Evolutionary conservation across 2,888 invertebrate species (phyloP).

Genomic region (Embidobia sp.): DNA sequence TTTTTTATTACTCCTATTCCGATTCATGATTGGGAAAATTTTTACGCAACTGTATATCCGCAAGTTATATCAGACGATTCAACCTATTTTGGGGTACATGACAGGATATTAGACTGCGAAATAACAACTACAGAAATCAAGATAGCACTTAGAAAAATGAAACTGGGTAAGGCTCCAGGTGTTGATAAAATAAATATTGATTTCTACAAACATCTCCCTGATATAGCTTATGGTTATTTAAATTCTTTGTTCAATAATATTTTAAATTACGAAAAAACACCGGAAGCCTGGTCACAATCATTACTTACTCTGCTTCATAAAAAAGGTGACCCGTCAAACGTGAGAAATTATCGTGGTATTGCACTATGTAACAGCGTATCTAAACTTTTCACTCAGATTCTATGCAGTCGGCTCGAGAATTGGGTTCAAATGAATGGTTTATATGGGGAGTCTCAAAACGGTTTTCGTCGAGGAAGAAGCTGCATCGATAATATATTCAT

Average conservation of each 20-base stretch:
- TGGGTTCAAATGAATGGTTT: background rate
- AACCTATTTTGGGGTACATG: background rate
- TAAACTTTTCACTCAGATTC: conserved; percentile 1
- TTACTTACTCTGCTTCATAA: background rate
- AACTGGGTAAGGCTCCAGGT: conserved; percentile 1
- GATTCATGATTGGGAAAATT: background rate
- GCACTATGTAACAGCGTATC: background rate
- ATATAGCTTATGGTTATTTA: background rate
- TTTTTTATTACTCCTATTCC: no score
- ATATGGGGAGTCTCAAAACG: background rate
- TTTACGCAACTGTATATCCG: conserved; percentile 1
- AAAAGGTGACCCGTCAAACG: background rate
- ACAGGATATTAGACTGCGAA: background rate
- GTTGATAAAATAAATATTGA: background rate
- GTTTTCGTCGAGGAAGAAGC: background rate
- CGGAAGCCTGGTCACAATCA: background rate
- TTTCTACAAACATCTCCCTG: conserved; percentile 3
- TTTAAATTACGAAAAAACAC: conserved; percentile 2
- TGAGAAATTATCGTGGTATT: background rate
- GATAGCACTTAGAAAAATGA: conserved; percentile 5
- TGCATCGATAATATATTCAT: conserved; percentile 2
- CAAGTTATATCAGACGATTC: background rate
- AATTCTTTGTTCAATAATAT: conserved; percentile 1
- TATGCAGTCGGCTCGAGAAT: background rate
- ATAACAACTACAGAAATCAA: background rate